A percentile compares a stretch with the other conserved stretches of the same genome.
These are phyloP conservation scores for Lycaon pictus DNA, from an alignment of 2,113 vertebrate species.

Conservation along the genomic window DNA sequence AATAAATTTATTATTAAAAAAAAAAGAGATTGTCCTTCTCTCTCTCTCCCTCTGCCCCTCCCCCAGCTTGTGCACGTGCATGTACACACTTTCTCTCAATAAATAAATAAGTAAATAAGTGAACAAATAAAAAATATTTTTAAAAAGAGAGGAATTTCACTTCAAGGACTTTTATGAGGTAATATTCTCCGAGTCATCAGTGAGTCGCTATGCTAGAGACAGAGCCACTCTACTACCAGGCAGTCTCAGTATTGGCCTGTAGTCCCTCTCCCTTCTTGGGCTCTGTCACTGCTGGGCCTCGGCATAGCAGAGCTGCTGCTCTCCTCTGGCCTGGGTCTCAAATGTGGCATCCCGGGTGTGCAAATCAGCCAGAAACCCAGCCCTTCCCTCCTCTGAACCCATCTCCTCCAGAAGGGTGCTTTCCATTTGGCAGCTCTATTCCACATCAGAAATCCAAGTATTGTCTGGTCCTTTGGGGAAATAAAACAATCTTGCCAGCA, in stretches of 20 bases:
- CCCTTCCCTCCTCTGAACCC: too few species aligned
- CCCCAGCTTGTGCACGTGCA: too few species aligned
- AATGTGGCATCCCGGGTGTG: too few species aligned
- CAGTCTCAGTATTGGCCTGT: not conserved
- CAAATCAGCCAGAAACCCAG: not conserved
- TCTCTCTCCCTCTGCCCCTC: too few species aligned
- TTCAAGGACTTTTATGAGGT: not conserved
- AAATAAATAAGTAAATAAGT: too few species aligned
- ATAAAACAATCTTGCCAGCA: not conserved
- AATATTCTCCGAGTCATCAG: not conserved
- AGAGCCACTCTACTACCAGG: not conserved
- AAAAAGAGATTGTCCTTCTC: too few species aligned
- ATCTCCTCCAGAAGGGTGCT: not conserved
- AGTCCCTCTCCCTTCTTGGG: not conserved
- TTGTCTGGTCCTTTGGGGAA: not conserved
- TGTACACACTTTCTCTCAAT: too few species aligned
- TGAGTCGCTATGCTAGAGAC: not conserved
- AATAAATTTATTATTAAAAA: too few species aligned
- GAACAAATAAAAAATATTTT: not conserved
- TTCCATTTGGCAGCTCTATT: not conserved
- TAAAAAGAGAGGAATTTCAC: not conserved
- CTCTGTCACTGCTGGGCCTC: not conserved
- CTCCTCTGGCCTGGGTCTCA: not conserved
- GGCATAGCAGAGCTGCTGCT: not conserved
- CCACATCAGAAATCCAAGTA: not conserved